Conservation (phyloP, 2,797 vertebrate genomes). For the Poliocrania exsul region DNA sequence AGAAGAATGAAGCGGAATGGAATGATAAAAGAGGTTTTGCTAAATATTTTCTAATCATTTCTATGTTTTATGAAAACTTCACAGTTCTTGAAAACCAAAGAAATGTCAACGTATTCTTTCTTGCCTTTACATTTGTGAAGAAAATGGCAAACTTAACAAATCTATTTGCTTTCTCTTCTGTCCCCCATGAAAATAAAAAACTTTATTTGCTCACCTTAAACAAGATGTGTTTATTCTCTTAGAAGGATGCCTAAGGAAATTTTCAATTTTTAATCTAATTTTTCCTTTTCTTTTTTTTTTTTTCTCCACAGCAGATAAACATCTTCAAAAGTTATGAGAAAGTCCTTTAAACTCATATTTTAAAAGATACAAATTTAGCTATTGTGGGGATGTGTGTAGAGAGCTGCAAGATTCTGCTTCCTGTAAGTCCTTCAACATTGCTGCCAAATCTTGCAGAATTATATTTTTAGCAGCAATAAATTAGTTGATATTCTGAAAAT, state of each 20-base stretch:
- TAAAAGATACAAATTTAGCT: not conserved
- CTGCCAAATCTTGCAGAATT: not conserved
- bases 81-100: not conserved
- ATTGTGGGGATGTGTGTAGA: not conserved
- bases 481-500: not conserved
- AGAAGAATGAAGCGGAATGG: not conserved
- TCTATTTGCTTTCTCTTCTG: not conserved
- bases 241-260: constrained; percentile 10
- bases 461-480: not conserved
- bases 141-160: not conserved
- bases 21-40: not conserved
- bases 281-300: not conserved
- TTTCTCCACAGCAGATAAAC: not conserved
- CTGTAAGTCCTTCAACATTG: not conserved
- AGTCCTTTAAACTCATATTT: not conserved
- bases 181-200: not conserved
- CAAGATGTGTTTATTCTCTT: not conserved
- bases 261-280: not conserved
- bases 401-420: not conserved
- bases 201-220: not conserved
- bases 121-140: not conserved
- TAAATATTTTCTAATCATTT: not conserved
- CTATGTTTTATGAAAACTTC: not conserved
- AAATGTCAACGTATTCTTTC: not conserved
- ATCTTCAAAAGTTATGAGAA: not conserved